Percentiles rank a stretch among this genome's conserved stretches.
Evolutionary conservation across 2,113 vertebrate genomes (phyloP).

Genomic region (Nothocercus julius): DNA sequence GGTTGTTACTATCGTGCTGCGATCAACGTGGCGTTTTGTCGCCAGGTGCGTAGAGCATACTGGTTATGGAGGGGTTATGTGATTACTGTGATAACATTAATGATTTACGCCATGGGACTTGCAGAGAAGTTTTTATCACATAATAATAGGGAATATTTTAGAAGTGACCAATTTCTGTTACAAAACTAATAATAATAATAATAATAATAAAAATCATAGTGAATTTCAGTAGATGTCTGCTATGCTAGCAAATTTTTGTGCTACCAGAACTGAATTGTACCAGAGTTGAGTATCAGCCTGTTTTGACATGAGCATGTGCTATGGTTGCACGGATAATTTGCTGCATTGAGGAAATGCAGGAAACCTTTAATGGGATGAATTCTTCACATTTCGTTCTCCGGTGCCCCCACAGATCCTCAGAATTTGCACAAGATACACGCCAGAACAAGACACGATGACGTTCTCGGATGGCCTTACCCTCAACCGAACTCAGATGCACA

Average conservation of each 20-base stretch:
- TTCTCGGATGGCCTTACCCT: constrained; percentile 95
- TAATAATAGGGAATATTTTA: not conserved
- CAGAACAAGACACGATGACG: constrained; percentile 96
- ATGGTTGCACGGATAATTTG: fast-evolving
- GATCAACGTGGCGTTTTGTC: fast-evolving
- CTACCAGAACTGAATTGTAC: not conserved
- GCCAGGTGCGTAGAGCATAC: fast-evolving
- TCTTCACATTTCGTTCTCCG: not conserved
- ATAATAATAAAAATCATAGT: not conserved
- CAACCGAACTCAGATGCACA: constrained; percentile 97
- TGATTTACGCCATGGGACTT: not conserved
- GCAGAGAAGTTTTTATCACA: not conserved
- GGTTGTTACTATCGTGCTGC: not conserved
- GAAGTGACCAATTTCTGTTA: not conserved
- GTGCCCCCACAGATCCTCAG: constrained; percentile 85
- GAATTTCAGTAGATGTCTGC: fast-evolving
- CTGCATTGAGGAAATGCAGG: fast-evolving
- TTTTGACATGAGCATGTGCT: fast-evolving
- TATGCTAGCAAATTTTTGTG: not conserved
- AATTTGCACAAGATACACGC: constrained; percentile 95
- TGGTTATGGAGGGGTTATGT: not conserved
- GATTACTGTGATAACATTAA: fast-evolving
- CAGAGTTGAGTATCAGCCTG: not conserved
- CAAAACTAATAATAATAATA: not conserved
- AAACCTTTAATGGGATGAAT: not conserved